phyloP scores from a whole-genome alignment of 1,140 invertebrate species.

The Pomphorhynchus laevis region DNA sequence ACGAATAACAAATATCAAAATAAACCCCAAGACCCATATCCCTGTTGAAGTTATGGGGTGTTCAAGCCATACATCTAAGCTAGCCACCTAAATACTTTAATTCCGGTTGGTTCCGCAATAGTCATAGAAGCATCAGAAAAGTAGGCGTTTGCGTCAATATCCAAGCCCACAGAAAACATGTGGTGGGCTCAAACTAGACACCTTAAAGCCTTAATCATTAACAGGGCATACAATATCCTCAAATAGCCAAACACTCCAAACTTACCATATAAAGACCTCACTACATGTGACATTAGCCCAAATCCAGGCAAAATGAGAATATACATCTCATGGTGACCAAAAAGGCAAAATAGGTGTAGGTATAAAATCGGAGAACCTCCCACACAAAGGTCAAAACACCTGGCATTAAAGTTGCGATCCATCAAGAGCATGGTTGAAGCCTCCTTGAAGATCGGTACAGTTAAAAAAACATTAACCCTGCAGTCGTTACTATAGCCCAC shows the following conservation, averaged over 20 bases:
- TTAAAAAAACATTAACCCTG: conserved; percentile 28
- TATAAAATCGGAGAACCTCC: conserved; percentile 33
- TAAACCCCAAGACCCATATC: conserved; percentile 32
- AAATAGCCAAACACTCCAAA: conserved; percentile 13
- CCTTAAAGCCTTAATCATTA: conserved; percentile 17
- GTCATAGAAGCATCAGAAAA: conserved; percentile 35
- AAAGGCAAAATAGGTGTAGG: conserved; percentile 42
- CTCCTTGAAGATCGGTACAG: conserved; percentile 31
- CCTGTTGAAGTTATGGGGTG: too few relatives aligned
- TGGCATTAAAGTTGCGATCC: conserved; percentile 32
- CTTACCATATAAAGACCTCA: conserved; percentile 12
- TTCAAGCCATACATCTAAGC: conserved; percentile 16
- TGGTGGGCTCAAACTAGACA: conserved; percentile 19
- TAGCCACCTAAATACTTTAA: conserved; percentile 29
- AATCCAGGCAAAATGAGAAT: conserved; percentile 28
- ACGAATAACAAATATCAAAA: conserved; percentile 27
- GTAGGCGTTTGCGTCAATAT: conserved; percentile 32
- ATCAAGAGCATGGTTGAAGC: conserved; percentile 34
- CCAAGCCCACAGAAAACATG: conserved; percentile 29
- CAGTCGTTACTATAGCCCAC: conserved; percentile 32
- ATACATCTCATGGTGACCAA: conserved; percentile 38
- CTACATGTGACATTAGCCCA: conserved; percentile 15
- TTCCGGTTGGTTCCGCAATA: conserved; percentile 23
- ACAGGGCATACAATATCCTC: conserved; percentile 18
- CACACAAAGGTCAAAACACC: conserved; percentile 30